A percentile compares a stretch with the other conserved stretches of the same genome.
These are phyloP conservation scores for Lepidocyrtinus sp. DNA, from an alignment of 2,888 invertebrate species.

Conservation along the genomic window DNA sequence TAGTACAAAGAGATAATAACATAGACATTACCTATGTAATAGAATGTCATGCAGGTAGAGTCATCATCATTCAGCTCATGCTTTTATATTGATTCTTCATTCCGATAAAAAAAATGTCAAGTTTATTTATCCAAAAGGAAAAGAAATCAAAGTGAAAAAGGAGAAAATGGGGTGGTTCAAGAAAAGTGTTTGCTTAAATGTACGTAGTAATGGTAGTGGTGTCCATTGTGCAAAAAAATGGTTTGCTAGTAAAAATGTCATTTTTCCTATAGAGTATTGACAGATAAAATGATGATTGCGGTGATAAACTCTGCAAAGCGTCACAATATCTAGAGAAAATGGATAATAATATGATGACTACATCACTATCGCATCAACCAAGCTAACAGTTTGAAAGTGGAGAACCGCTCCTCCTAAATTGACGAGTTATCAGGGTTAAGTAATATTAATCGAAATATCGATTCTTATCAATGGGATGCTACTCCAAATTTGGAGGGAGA, in stretches of 20 bases:
- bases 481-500: neutral
- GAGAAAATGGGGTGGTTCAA: no score
- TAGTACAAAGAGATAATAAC: no score
- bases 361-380: neutral
- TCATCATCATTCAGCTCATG: neutral
- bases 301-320: neutral
- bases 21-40: neutral
- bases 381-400: no score
- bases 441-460: constrained; percentile 14
- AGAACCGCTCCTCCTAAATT: constrained; percentile 3
- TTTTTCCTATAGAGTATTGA: constrained; percentile 2
- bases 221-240: neutral
- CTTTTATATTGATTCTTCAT: neutral
- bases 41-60: neutral
- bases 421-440: constrained; percentile 3
- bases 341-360: neutral
- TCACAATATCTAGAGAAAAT: no score
- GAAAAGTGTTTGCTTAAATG: no score
- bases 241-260: constrained; percentile 15
- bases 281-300: neutral
- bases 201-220: no score
- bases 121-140: neutral
- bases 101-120: constrained; percentile 4
- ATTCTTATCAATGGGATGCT: constrained; percentile 9
- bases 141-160: neutral